Evolutionary conservation across 2,888 invertebrate species (phyloP).

Genomic region (Drosophila tripunctata): DNA sequence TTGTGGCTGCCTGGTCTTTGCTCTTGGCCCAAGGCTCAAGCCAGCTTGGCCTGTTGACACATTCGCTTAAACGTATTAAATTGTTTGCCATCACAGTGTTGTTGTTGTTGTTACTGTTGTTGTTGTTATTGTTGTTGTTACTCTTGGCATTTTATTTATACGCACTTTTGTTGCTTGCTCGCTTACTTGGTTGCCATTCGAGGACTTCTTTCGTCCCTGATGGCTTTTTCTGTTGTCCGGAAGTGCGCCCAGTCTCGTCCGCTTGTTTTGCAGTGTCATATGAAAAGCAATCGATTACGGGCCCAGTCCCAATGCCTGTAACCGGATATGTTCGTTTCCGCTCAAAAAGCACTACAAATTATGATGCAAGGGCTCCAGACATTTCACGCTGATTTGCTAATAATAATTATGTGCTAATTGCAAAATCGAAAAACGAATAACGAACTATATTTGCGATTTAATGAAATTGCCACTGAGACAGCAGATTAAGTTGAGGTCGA

Average conservation of each 20-base stretch:
- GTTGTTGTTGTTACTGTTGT: constrained; percentile 21
- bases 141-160: constrained; percentile 51
- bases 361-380: constrained; percentile 29
- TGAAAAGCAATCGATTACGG: constrained; percentile 72
- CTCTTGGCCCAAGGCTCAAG: constrained; percentile 61
- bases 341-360: constrained; percentile 33
- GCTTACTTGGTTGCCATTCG: constrained; percentile 17
- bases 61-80: constrained; percentile 80
- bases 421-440: constrained; percentile 6
- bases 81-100: constrained; percentile 74
- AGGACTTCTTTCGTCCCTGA: constrained; percentile 40
- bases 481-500: not conserved
- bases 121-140: constrained; percentile 29
- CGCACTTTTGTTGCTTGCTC: constrained; percentile 44
- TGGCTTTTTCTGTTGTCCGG: constrained; percentile 51
- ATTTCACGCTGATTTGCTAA: constrained; percentile 47
- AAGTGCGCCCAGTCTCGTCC: constrained; percentile 56
- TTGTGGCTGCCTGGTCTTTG: constrained; percentile 26
- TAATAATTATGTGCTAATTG: constrained; percentile 69
- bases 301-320: constrained; percentile 40
- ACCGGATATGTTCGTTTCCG: constrained; percentile 73
- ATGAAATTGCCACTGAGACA: not conserved
- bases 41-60: constrained; percentile 79
- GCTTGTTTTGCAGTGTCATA: constrained; percentile 62
- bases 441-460: not conserved